Evolutionary conservation across 2,113 vertebrate genomes (phyloP), one percentile per base, ranked within the genome.

Genomic region (Pachycephala philippinensis): DNA sequence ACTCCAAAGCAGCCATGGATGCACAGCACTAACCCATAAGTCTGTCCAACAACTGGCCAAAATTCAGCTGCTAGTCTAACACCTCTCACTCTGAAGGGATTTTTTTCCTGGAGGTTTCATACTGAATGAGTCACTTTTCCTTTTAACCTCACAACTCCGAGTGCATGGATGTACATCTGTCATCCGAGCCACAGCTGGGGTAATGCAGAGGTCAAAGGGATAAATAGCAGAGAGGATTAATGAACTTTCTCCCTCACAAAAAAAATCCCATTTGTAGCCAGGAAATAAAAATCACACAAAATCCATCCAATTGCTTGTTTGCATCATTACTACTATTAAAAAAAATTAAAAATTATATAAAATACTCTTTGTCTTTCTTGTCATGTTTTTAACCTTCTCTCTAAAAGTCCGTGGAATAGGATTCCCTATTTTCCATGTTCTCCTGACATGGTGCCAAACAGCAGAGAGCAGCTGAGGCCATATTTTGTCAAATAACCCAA

Each of bases 381-480:
- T 37, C 10, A 5, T 37, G 75, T 80, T 42, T 24, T 66, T 59
- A 37, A 31, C 33, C 54, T 74, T 65, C 23, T 92, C 87, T 80
- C 60, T 72, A 65, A 52, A 87, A 78, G 72, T 74, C 37, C 26
- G 7, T 80, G 83, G 82, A 78, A 85, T 10, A 81, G 60, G 50
- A 93, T 87, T 82, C 87, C 76, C 88, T 82, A 75, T 89, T 96
- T 84, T 93, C 77, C 87, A 75, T 39, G 83, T 35, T 50, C 15
- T 78, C 47, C 63, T 95, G 95, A 96, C 63, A 63, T 0, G 1
- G 57, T 87, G 96, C 96, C 96, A 97, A 91, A 64, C 33, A 89
- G 77, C 94, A 96, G 78, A 82, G 95, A 96, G 96, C 97, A 97
- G 97, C 96, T 97, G 97, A 97, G 96, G 92, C 93, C 84, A 6